These are phyloP conservation scores for Trisateles emortualis DNA, from an alignment of 2,888 invertebrate genomes.

Conservation along the genomic window DNA sequence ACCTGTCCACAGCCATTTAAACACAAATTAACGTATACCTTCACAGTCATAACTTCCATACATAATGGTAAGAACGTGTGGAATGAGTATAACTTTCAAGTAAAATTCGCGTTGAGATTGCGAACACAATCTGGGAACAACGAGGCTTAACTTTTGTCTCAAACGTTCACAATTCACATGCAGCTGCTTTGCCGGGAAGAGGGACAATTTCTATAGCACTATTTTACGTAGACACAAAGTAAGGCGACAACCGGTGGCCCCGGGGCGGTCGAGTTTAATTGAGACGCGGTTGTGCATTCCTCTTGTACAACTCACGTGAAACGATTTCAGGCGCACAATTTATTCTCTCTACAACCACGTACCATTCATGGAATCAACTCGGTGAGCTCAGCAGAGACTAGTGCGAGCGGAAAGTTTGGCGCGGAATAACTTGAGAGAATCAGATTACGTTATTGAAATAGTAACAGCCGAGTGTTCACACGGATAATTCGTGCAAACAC, in stretches of 20 bases:
- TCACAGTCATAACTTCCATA: slow-evolving; percentile 12
- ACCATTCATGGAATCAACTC: slow-evolving; percentile 55
- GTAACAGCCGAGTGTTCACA: slow-evolving; percentile 62
- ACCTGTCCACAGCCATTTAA: slow-evolving; percentile 18
- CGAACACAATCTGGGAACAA: slow-evolving; percentile 65
- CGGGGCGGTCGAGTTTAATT: slow-evolving; percentile 64
- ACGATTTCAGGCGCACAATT: slow-evolving; percentile 53
- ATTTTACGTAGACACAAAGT: slow-evolving; percentile 64
- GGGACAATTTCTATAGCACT: slow-evolving; percentile 63
- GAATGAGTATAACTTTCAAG: slow-evolving; percentile 39
- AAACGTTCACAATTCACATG: slow-evolving; percentile 63
- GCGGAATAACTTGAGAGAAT: slow-evolving; percentile 60
- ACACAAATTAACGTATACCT: slow-evolving; percentile 19
- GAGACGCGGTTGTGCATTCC: slow-evolving; percentile 65
- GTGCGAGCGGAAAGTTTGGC: slow-evolving; percentile 51
- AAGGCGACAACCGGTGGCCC: slow-evolving; percentile 62
- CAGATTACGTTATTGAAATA: slow-evolving; percentile 72
- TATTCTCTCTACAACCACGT: slow-evolving; percentile 51
- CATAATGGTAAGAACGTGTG: slow-evolving; percentile 24
- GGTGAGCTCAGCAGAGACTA: slow-evolving; percentile 42
- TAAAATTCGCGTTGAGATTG: slow-evolving; percentile 56
- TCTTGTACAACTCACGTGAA: slow-evolving; percentile 54
- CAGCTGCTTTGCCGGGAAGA: slow-evolving; percentile 55
- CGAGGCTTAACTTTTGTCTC: slow-evolving; percentile 67
- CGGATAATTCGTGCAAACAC: slow-evolving; percentile 75